A percentile compares a stretch with the other conserved stretches of the same genome.
Conservation (phyloP, 1,140 invertebrate species). For the Chironomus tepperi region DNA sequence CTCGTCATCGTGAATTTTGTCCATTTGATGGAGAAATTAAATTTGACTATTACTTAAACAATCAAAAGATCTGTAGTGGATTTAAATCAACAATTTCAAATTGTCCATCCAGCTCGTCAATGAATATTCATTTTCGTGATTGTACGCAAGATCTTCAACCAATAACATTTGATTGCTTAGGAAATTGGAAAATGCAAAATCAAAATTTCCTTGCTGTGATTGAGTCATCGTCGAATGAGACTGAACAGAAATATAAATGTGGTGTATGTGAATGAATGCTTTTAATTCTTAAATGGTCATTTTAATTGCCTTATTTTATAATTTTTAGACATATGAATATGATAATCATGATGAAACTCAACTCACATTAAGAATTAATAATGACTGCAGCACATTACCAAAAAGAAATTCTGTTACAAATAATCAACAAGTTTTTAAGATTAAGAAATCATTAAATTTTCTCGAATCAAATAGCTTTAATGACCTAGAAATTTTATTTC, state of each 20-base stretch:
- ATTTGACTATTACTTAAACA: constrained; percentile 9
- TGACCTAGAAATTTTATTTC: not conserved
- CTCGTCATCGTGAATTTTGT: constrained; percentile 3
- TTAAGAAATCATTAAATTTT: not conserved
- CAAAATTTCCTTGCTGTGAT: not conserved
- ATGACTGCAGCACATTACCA: not conserved
- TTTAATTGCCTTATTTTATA: not conserved
- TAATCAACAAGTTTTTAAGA: constrained; percentile 14
- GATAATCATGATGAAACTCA: not conserved
- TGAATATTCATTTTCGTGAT: not conserved
- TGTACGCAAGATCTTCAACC: not conserved
- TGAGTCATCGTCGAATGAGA: not conserved
- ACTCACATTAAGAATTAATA: not conserved
- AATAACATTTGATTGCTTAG: not conserved
- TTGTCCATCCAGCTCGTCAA: not conserved
- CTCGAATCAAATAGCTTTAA: not conserved
- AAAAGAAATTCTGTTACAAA: not conserved
- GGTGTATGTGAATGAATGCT: not conserved
- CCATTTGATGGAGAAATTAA: not conserved
- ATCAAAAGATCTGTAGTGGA: not conserved
- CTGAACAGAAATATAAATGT: not conserved
- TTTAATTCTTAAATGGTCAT: not conserved
- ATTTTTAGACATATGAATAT: not conserved
- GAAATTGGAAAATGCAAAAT: not conserved
- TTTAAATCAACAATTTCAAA: constrained; percentile 16